Evolutionary conservation across 2,888 invertebrate genomes (phyloP).

Genomic region (Aspidiotus destructor): DNA sequence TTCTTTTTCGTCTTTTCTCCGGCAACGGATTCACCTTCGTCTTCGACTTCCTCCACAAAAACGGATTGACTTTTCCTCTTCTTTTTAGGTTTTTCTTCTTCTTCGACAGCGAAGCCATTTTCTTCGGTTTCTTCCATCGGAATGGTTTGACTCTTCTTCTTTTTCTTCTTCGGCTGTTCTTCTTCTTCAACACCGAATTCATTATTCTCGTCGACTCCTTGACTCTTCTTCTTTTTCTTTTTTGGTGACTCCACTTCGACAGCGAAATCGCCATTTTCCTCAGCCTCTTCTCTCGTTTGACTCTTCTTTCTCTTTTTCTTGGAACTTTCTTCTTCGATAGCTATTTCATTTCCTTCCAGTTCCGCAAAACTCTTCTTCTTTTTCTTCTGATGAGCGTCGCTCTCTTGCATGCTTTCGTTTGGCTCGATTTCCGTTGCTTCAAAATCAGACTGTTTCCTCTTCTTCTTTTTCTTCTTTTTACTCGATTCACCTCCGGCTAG

Average conservation of each 20-base stretch:
- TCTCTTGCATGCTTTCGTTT: neutral
- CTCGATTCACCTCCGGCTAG: neutral
- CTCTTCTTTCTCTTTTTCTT: neutral
- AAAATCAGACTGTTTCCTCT: neutral
- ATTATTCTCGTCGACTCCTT: neutral
- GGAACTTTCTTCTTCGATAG: neutral
- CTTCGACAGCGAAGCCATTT: neutral
- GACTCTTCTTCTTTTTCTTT: neutral
- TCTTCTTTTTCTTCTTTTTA: conserved; percentile 1
- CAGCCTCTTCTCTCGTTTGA: neutral
- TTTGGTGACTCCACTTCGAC: neutral
- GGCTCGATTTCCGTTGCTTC: neutral
- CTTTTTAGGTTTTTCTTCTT: neutral
- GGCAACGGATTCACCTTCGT: neutral
- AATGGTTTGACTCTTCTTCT: neutral
- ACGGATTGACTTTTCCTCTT: neutral
- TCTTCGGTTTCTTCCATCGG: neutral
- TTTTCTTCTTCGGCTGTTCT: neutral
- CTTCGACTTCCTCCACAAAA: neutral
- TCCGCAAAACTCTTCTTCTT: neutral
- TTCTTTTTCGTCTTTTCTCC: neutral
- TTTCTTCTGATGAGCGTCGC: neutral
- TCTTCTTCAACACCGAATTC: neutral
- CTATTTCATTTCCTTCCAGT: neutral
- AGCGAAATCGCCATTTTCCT: neutral